A percentile compares a stretch with the other conserved stretches of the same genome.
These are phyloP conservation scores for Atopsyche davidsoni DNA, from an alignment of 1,140 invertebrate genomes.

Conservation along the genomic window DNA sequence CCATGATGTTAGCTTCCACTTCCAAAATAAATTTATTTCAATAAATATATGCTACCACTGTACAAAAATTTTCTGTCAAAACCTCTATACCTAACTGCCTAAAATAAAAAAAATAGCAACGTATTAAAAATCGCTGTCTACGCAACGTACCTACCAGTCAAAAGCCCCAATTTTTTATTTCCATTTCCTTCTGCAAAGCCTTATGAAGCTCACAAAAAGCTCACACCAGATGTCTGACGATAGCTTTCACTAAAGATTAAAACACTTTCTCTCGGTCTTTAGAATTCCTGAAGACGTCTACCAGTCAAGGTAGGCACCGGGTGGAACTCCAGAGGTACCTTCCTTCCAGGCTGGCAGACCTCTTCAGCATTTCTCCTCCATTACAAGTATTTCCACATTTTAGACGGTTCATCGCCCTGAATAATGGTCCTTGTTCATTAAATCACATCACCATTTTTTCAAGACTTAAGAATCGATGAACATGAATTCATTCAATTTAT, in stretches of 20 bases:
- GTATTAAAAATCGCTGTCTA: no score
- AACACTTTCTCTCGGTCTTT: conserved; percentile 7
- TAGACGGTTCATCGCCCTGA: conserved; percentile 20
- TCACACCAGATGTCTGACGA: conserved; percentile 18
- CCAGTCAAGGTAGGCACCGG: neutral
- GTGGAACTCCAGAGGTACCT: neutral
- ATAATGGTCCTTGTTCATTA: neutral
- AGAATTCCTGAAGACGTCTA: neutral
- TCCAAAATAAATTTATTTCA: no score
- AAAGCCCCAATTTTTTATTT: neutral
- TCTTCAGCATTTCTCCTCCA: conserved; percentile 19
- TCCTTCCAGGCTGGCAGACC: conserved; percentile 9
- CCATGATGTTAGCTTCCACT: no score
- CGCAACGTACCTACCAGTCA: no score
- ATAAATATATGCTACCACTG: no score
- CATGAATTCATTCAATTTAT: no score
- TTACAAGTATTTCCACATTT: conserved; percentile 7
- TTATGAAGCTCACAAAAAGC: neutral
- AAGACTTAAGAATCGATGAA: no score
- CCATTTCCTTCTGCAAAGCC: neutral
- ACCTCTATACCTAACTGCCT: no score
- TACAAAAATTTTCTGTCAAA: no score
- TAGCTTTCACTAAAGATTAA: conserved; percentile 25
- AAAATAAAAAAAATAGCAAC: no score
- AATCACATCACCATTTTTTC: no score